Conservation (phyloP, 2,797 vertebrate genomes). For the Neomorphus geoffroyi region DNA sequence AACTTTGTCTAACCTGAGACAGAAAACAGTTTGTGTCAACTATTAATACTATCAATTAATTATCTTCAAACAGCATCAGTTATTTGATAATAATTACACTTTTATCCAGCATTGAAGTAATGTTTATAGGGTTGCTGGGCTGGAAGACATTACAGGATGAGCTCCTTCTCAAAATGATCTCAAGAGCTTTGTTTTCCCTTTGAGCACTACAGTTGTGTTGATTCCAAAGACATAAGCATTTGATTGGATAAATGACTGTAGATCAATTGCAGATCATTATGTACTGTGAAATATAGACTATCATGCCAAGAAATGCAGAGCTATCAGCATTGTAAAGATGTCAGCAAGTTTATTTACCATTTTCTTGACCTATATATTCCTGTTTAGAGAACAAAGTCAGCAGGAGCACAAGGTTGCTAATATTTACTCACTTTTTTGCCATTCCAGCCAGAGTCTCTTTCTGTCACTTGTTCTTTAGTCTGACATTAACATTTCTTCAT, state of each 20-base stretch:
- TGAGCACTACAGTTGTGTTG: constrained; percentile 3
- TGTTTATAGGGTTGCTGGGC: not conserved
- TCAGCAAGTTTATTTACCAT: not conserved
- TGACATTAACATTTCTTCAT: not conserved
- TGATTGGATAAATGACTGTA: not conserved
- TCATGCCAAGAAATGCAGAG: not conserved
- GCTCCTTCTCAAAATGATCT: constrained; percentile 14
- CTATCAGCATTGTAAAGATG: not conserved
- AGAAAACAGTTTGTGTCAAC: not conserved
- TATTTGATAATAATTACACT: not conserved
- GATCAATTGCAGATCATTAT: not conserved
- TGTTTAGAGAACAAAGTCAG: not conserved
- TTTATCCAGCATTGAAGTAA: not conserved
- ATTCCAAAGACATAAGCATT: constrained; percentile 31
- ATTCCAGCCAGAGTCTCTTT: not conserved
- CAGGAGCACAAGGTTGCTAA: not conserved
- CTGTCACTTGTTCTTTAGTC: not conserved
- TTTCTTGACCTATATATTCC: not conserved
- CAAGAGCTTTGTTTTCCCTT: constrained; percentile 9
- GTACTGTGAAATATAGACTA: not conserved
- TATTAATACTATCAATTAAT: not conserved
- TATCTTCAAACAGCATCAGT: not conserved
- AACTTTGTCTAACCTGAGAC: constrained; percentile 22
- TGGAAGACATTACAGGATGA: not conserved
- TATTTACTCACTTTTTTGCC: not conserved